Evolutionary conservation across 2,888 invertebrate species (phyloP), one percentile per base, ranked within the genome.

Genomic region (Scaptomyza reducta): DNA sequence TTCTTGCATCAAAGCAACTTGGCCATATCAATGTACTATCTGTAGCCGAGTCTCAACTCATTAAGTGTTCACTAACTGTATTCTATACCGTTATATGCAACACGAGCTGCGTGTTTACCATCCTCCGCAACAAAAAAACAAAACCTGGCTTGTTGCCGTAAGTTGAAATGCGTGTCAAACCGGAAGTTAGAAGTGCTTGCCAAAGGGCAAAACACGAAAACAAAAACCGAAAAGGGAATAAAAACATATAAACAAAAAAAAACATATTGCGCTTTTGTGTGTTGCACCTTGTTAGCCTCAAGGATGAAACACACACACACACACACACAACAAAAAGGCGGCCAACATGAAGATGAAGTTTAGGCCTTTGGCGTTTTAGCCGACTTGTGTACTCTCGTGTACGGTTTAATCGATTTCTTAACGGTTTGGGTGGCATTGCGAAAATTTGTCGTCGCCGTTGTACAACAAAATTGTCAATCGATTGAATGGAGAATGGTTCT

Each of bases 351-450:
- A 56, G 41, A 55, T 47, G 29, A 60, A 65, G 56, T 57, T 40
- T 13, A 10, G 40, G 10, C 67, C 56, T 53, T 74, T 74, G 64
- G 80, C 69, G 76, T 78, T 74, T 59, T 57, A 53, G 66, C 54
- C 77, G 66, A 51, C 55, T 67, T 78, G 35, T 35, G 35, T 22
- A 22, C 22, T 22, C 22, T 22, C 22, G 22, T 49, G 33, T 78
- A 86, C 87, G 88, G 70, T 79, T 75, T 78, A 89, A 90, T 89
- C 85, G 80, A 89, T 88, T 89, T 85, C 68, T 77, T 61, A 83
- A 87, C 90, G 88, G 83, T 74, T 83, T 90, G 90, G 89, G 90
- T 90, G 89, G 90, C 74, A 73, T 68, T 73, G 66, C 56, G 54
- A 66, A 73, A 70, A 71, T 87, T 83, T 89, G 79, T 79, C 84